Evolutionary conservation across 53 echinoderm and acorn worm genomes (phyloP).

Genomic region (Temnopleurus reevesii): DNA sequence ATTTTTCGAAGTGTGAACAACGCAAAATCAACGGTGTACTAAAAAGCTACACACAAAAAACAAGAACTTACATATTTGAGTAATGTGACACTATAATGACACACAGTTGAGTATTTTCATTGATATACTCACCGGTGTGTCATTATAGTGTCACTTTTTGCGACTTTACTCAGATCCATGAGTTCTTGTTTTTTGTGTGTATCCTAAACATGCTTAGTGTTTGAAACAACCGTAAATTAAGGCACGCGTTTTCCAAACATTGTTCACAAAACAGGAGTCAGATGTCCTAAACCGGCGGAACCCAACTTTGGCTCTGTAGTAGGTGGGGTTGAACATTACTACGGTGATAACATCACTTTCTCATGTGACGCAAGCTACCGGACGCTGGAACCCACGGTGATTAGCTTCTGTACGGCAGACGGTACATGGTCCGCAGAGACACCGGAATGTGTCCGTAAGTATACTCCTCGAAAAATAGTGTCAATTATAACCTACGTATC

Average conservation of each 20-base stretch:
- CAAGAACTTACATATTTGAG: no score
- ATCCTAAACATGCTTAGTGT: no score
- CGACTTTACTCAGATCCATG: background rate
- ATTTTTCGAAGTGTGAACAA: no score
- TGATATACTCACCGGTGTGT: background rate
- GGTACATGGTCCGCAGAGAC: background rate
- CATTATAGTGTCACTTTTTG: background rate
- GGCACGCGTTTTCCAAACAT: background rate
- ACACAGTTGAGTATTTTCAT: no score
- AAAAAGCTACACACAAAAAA: no score
- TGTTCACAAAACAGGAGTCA: background rate
- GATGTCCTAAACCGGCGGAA: background rate
- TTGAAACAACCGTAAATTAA: no score
- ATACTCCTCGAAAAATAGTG: background rate
- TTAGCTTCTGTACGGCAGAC: background rate
- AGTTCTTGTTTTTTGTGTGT: background rate
- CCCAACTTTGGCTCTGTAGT: background rate
- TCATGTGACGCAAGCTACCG: conserved; percentile 5
- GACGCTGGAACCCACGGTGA: background rate
- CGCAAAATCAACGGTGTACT: no score
- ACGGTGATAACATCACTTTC: conserved; percentile 10
- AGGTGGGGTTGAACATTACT: background rate
- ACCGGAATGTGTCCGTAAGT: conserved; percentile 5
- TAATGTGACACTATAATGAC: no score
- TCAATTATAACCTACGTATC: background rate